Evolutionary conservation across 37 sponge, comb jelly and placozoan species (phyloP).

Genomic region (Geodia barretti): DNA sequence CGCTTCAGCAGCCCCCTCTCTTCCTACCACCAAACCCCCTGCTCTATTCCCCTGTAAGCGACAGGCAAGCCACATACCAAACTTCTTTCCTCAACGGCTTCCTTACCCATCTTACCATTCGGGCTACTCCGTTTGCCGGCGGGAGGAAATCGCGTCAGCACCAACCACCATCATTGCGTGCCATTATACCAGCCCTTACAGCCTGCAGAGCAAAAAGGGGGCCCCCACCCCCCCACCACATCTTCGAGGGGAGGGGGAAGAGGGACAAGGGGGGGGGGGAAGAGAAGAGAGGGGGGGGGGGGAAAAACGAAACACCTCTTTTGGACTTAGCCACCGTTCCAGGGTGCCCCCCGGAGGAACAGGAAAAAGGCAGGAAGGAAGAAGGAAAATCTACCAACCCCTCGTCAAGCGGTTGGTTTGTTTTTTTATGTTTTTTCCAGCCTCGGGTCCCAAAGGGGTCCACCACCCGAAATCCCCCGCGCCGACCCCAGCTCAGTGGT

Average conservation of each 20-base stretch:
- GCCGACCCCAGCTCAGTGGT: conserved; percentile 23
- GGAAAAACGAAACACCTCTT: not conserved
- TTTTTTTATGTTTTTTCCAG: too few relatives aligned
- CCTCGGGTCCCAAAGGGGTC: conserved; percentile 16
- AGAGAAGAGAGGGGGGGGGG: too few relatives aligned
- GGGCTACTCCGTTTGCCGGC: conserved; percentile 7
- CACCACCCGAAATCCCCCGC: conserved; percentile 26
- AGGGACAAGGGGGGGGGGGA: too few relatives aligned
- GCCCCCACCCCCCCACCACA: not conserved
- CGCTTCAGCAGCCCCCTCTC: not conserved
- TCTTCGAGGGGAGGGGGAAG: conserved; percentile 48
- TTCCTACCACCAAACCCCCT: not conserved
- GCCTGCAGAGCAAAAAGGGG: not conserved
- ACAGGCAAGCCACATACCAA: not conserved
- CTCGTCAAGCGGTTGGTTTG: conserved; percentile 46
- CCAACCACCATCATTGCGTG: not conserved
- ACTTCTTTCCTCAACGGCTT: not conserved
- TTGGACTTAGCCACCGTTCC: too few relatives aligned
- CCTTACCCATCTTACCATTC: not conserved
- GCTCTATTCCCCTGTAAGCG: not conserved
- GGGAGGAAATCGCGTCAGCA: not conserved
- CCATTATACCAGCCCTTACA: not conserved
- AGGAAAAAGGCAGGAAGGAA: too few relatives aligned
- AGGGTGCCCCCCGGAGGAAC: too few relatives aligned
- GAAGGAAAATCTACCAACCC: not conserved